A percentile compares a stretch with the other conserved stretches of the same genome.
Conservation (phyloP, 1,140 invertebrate genomes). For the Aphelinus certus region DNA sequence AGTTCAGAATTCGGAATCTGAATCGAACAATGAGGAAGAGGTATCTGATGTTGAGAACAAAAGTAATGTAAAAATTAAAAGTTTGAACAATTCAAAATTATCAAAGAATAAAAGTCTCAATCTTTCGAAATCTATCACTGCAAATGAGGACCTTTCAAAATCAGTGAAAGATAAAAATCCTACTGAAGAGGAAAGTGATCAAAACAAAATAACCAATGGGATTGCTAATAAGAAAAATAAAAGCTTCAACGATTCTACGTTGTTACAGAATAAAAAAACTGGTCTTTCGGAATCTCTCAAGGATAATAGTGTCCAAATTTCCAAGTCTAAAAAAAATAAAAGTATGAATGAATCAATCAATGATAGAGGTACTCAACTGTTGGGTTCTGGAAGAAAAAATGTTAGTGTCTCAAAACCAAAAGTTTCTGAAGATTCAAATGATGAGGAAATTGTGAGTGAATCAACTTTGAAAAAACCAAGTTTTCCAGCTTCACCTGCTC, state of each 20-base stretch:
- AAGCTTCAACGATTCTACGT: slow-evolving; percentile 16
- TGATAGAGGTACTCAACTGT: not conserved
- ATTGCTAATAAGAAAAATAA: not conserved
- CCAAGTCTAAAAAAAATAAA: slow-evolving; percentile 16
- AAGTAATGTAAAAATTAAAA: not conserved
- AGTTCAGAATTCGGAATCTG: not conserved
- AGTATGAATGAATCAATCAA: slow-evolving; percentile 3
- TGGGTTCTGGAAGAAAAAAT: no score
- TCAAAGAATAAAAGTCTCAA: not conserved
- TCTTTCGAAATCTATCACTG: not conserved
- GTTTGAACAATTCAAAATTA: slow-evolving; percentile 15
- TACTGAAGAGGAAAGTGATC: no score
- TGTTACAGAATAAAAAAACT: slow-evolving; percentile 4
- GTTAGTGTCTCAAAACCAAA: not conserved
- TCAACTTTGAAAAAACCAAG: not conserved
- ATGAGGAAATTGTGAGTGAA: not conserved
- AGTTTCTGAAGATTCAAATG: not conserved
- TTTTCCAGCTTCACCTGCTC: not conserved
- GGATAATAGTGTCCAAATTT: slow-evolving; percentile 10
- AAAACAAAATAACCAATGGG: no score
- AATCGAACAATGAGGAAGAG: not conserved
- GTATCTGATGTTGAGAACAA: not conserved
- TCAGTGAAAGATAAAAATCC: no score
- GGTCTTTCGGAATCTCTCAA: slow-evolving; percentile 8
- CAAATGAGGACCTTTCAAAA: no score